Base-by-base conservation (phyloP, 2,888 invertebrate genomes). In the Spialia ferax region DNA sequence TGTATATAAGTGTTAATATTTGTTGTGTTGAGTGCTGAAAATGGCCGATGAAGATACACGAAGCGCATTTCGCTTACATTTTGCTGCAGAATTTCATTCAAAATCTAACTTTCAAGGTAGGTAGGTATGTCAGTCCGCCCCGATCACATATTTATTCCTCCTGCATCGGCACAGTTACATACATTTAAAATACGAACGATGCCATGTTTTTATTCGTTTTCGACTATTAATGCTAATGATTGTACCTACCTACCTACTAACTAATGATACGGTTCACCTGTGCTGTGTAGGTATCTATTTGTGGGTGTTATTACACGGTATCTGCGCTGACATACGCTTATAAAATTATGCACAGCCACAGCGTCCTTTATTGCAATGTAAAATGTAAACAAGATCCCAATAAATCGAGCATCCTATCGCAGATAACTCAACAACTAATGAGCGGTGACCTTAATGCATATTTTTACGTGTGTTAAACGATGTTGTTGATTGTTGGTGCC, bases 1-100 rank as follows among this genome's bases (percentile, higher is more conserved):
- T 63, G 63, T 69, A 69, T 64, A 64, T 29, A 54, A 52, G 60
- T 70, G 65, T 67, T 67, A 65, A 69, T 72, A 73, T 75, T 70
- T 63, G 50, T 52, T 50, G 26, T 66, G 18, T 50, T 26, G 45
- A 48, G 20, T 50, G 38, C 63, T 69, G 66, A 71, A 75, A 73
- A 72, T 73, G 75, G 71, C 71, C 63, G 72, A 50, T 65, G 38
- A 59, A 65, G 18, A 65, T 59, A 50, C 65, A 15, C 60, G 65
- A 65, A 48, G 35, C 48, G 45, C 48, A 67, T 13, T 56, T 38
- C 54, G 45, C 60, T 60, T 52, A 60, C 48, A 26, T 65, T 52
- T 29, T 52, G 52, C 38, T 42, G 52, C 59, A 66, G 29, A 60
- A 66, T 45, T 60, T 69, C 55, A 66, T 57, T 63, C 69, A 62